Evolutionary conservation across 2,888 invertebrate genomes (phyloP), one percentile per base, ranked within the genome.

Genomic region (Anaspis maculata): DNA sequence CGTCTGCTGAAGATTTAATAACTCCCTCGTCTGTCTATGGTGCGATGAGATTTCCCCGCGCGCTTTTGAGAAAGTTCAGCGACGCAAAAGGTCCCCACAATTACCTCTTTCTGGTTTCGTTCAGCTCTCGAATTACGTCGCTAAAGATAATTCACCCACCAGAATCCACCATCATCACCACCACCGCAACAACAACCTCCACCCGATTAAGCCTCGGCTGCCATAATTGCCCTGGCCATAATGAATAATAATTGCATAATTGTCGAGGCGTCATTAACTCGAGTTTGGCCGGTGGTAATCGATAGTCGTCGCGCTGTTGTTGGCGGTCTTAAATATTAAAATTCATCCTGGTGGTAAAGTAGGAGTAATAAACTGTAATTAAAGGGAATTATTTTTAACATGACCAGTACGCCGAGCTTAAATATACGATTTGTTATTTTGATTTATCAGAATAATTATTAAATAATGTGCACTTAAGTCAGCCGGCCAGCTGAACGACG

Each of bases 371-470:
- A 63, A 65, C 60, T 54, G 58, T 61, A 64, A 65, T 65, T 64
- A 65, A 61, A 62, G 60, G 53, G 53, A 57, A 61, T 62, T 62
- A 63, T 64, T 62, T 63, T 64, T 61, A 61, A 61, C 59, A 52
- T 53, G 49, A 45, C 51, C 51, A 48, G 51, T 54, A 60, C 58
- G 56, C 52, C 55, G 52, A 54, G 57, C 56, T 56, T 59, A 60
- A 59, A 61, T 57, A 58, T 60, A 62, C 57, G 62, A 65, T 64
- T 64, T 60, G 64, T 62, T 62, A 62, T 62, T 65, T 65, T 64
- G 64, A 66, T 66, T 65, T 64, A 66, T 66, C 64, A 61, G 64
- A 66, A 64, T 64, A 64, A 66, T 64, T 64, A 64, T 64, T 64
- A 62, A 66, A 66, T 64, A 64, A 64, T 62, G 61, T 54, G 54